Conservation (phyloP, 2,113 vertebrate genomes). For the Lepus timidus region DNA sequence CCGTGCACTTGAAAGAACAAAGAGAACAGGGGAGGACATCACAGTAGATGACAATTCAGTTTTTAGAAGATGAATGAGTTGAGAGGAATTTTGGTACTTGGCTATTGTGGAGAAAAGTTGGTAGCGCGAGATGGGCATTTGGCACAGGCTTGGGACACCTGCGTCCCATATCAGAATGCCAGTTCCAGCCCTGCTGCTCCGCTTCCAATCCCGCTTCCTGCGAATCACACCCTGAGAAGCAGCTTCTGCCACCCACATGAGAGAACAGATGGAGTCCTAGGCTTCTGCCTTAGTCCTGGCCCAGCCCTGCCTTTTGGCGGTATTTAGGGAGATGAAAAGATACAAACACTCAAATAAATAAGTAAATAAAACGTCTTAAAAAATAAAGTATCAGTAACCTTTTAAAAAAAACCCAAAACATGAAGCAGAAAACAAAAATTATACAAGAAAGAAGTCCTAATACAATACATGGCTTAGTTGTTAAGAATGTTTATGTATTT, state of each 20-base stretch:
- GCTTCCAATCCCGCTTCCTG: too few relatives aligned
- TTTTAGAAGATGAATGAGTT: conserved; percentile 24
- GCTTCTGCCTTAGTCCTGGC: too few relatives aligned
- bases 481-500: not conserved
- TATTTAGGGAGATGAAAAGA: not conserved
- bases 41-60: not conserved
- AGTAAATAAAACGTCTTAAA: too few relatives aligned
- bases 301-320: too few relatives aligned
- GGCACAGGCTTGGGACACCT: too few relatives aligned
- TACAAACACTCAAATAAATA: not conserved
- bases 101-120: not conserved
- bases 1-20: not conserved
- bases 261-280: too few relatives aligned
- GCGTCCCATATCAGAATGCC: too few relatives aligned
- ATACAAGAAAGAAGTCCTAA: not conserved
- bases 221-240: too few relatives aligned
- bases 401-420: not conserved
- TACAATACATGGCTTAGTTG: not conserved
- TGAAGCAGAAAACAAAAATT: not conserved
- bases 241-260: too few relatives aligned
- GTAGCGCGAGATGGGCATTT: not conserved
- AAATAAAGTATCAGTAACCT: too few relatives aligned
- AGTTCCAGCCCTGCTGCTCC: too few relatives aligned
- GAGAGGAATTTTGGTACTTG: conserved; percentile 10
- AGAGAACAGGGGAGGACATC: not conserved